These are phyloP conservation scores for Andricus grossulariae DNA, from an alignment of 1,140 invertebrate genomes.

Conservation along the genomic window DNA sequence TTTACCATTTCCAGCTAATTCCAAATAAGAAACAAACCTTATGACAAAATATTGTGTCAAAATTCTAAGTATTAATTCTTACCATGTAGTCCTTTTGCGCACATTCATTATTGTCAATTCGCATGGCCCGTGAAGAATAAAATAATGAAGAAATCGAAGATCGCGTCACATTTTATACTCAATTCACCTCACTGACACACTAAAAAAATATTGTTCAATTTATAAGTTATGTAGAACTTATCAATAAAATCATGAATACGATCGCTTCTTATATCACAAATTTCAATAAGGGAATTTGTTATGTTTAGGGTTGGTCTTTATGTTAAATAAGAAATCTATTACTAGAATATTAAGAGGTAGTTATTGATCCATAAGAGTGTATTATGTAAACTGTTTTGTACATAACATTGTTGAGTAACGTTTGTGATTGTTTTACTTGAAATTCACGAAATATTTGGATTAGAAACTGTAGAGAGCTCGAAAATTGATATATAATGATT, in stretches of 20 bases:
- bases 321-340: too few relatives aligned
- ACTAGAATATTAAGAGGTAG: too few relatives aligned
- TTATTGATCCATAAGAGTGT: too few relatives aligned
- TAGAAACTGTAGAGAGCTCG: too few relatives aligned
- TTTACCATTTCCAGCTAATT: too few relatives aligned
- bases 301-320: background rate
- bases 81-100: constrained; percentile 53
- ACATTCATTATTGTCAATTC: constrained; percentile 57
- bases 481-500: too few relatives aligned
- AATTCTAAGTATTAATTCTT: constrained; percentile 39
- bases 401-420: too few relatives aligned
- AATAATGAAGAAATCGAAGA: constrained; percentile 27
- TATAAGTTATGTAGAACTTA: background rate
- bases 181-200: background rate
- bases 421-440: too few relatives aligned
- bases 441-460: too few relatives aligned
- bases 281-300: background rate
- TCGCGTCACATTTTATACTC: constrained; percentile 7
- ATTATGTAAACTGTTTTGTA: too few relatives aligned
- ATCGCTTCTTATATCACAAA: background rate
- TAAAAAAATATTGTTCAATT: background rate
- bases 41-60: background rate
- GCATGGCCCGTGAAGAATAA: constrained; percentile 42
- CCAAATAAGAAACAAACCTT: too few relatives aligned
- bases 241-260: background rate